phyloP scores from a whole-genome alignment of 1,140 invertebrate species.

The Helicoverpa zea region DNA sequence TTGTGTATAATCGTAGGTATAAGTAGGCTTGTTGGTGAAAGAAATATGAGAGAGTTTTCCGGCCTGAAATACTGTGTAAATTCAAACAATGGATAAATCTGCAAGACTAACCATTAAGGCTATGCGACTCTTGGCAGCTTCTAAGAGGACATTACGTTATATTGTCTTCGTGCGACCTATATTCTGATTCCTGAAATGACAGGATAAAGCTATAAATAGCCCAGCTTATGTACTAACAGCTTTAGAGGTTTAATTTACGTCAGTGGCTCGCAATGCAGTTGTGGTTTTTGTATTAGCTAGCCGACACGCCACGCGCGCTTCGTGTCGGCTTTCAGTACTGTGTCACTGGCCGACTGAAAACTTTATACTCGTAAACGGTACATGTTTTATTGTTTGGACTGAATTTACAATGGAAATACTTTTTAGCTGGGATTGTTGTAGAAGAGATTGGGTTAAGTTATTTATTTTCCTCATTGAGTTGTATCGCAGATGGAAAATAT shows the following conservation, averaged over 20 bases:
- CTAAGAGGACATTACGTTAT: no score
- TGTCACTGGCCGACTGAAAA: slow-evolving; percentile 13
- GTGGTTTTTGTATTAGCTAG: not conserved
- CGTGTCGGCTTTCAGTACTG: not conserved
- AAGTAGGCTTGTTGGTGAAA: no score
- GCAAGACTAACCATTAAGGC: no score
- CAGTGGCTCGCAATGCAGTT: slow-evolving; percentile 24
- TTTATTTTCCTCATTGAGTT: no score
- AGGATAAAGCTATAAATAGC: not conserved
- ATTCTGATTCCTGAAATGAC: not conserved
- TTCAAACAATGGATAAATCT: no score
- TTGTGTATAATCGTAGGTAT: no score
- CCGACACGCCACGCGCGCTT: slow-evolving; percentile 1
- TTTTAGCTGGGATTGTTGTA: not conserved
- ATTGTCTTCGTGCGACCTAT: not conserved
- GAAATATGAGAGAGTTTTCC: no score
- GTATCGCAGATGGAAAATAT: no score
- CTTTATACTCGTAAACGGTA: not conserved
- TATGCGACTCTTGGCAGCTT: no score
- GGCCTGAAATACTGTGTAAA: no score
- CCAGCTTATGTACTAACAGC: not conserved
- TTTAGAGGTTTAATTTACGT: slow-evolving; percentile 6
- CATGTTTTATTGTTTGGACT: slow-evolving; percentile 3
- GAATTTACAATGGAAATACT: not conserved
- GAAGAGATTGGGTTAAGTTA: no score